Base-by-base conservation (phyloP, 2,797 vertebrate species). In the Buphagus erythrorhynchus region DNA sequence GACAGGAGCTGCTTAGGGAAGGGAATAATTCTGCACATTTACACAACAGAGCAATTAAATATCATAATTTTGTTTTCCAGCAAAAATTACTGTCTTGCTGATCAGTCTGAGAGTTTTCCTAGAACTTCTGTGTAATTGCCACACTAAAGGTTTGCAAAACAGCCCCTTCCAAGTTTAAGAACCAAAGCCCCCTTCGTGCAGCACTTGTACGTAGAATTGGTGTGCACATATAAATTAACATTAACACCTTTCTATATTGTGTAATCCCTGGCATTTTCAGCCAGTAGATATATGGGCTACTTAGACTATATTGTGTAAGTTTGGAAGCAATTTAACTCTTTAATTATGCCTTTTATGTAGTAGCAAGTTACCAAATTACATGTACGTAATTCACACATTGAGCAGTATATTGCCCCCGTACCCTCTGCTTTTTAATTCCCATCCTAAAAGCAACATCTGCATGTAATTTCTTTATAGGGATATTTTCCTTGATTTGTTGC, bases 251-350 rank as follows among this genome's bases (percentile, higher is more conserved):
- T 43, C 33, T 59, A 0, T 52, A 16, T 31, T 42, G 18, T 35
- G 16, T 17, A 57, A 31, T 62, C 49, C 15, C 35, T 61, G 55
- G 6, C 15, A 31, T 91, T 84, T 88, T 69, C 29, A 58, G 19
- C 38, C 12, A 29, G 42, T 5, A 65, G 14, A 19, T 57, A 31
- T 8, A 5, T 19, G 28, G 49, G 24, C 18, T 95, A 3, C 26
- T 82, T 25, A 58, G 48, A 28, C 18, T n/a, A 0, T 19, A 8
- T 10, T 48, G 19, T 26, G 1, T 28, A 28, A 43, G 14, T 65
- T 59, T 81, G 36, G 71, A 74, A 85, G 58, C 75, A 48, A 31
- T 65, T 85, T 92, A 79, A 90, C 82, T 90, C 78, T 78, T 93
- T 81, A 92, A 67, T 84, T 67, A 52, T 52, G 40, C 10, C 6